These are phyloP conservation scores for Haliclona indistincta DNA, from an alignment of 37 sponge, comb jelly and placozoan genomes.

Conservation along the genomic window DNA sequence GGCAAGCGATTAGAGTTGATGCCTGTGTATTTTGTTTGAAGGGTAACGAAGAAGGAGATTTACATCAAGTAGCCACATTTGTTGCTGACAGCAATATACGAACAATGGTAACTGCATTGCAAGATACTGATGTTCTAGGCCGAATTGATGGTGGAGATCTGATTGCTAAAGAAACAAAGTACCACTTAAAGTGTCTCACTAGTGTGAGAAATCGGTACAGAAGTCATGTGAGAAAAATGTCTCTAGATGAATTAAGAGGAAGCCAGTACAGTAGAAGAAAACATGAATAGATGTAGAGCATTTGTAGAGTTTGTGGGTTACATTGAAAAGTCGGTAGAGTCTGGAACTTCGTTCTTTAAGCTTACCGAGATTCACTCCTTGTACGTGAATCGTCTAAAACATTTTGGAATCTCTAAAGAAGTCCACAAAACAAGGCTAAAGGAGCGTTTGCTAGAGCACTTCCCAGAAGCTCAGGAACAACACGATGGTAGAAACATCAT, in stretches of 20 bases:
- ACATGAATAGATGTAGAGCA: slow-evolving; percentile 11
- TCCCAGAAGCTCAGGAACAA: too few species aligned
- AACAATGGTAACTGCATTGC: slow-evolving; percentile 15
- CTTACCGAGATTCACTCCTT: not conserved
- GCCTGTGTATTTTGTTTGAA: slow-evolving; percentile 10
- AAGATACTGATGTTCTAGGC: slow-evolving; percentile 19
- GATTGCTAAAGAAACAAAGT: slow-evolving; percentile 24
- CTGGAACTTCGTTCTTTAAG: not conserved
- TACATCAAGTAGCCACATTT: slow-evolving; percentile 16
- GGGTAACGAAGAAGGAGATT: slow-evolving; percentile 22
- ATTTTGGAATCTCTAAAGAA: too few species aligned
- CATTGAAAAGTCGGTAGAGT: slow-evolving; percentile 23
- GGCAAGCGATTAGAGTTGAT: too few species aligned
- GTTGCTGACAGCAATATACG: slow-evolving; percentile 27
- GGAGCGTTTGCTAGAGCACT: too few species aligned
- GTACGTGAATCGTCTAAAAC: not conserved
- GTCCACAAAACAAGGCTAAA: too few species aligned
- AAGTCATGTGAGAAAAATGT: slow-evolving; percentile 9
- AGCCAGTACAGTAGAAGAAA: not conserved
- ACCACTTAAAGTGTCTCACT: slow-evolving; percentile 20
- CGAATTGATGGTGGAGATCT: slow-evolving; percentile 14
- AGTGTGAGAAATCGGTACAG: slow-evolving; percentile 18
- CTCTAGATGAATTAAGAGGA: not conserved
- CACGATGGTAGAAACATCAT: too few species aligned
- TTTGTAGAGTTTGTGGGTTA: slow-evolving; percentile 23